Evolutionary conservation across 2,113 vertebrate species (phyloP).

Genomic region (Gobio gobio): DNA sequence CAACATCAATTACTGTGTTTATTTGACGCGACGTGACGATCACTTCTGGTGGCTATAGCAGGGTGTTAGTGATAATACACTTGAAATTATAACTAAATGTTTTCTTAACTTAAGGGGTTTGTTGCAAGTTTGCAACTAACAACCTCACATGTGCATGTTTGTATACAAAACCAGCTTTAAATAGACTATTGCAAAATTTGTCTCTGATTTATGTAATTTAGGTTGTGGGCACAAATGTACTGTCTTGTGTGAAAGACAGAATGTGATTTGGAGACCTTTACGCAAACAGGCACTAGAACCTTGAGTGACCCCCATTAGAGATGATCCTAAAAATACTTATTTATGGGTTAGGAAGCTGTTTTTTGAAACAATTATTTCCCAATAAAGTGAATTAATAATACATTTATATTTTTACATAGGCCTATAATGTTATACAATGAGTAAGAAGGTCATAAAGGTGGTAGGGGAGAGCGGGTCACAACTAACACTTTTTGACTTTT

Average conservation of each 20-base stretch:
- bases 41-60: neutral
- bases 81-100: neutral
- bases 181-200: neutral
- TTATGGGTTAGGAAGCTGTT: neutral
- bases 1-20: neutral
- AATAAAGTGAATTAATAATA: neutral
- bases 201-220: slow-evolving; percentile 3
- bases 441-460: no score
- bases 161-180: neutral
- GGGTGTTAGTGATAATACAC: neutral
- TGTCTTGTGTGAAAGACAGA: neutral
- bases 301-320: neutral
- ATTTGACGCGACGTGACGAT: neutral
- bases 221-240: neutral
- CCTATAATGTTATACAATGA: no score
- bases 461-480: no score
- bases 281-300: neutral
- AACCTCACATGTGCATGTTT: neutral
- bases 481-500: no score
- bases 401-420: no score
- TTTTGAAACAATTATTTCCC: neutral
- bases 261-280: neutral
- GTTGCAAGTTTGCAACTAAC: neutral
- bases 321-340: neutral
- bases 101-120: neutral